Evolutionary conservation across 2,888 invertebrate species (phyloP), one percentile per base, ranked within the genome.

Genomic region (Mythimna pallens): DNA sequence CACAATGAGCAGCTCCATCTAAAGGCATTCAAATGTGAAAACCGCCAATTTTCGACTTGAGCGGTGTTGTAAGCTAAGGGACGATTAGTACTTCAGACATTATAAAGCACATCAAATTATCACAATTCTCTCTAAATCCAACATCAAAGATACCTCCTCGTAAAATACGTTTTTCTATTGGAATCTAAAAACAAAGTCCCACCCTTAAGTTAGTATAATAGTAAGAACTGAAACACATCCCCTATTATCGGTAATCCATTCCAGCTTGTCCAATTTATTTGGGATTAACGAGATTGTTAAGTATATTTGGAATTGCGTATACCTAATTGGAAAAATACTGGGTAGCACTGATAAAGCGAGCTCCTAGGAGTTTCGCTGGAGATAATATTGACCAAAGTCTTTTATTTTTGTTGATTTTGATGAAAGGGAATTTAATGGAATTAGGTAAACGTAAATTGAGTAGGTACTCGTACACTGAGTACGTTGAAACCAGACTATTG

Each of bases 251-350:
- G 61, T 80, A 80, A 86, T 80, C 84, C 76, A 70, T 82, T 80
- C 80, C 64, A 76, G 80, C 75, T 70, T 64, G 73, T 71, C 84
- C 86, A 85, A 86, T 86, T 86, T 83, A 80, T 79, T 82, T 65
- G 36, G 80, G 82, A 83, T 86, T 86, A 85, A 65, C 63, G 69
- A 76, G 76, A 73, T 76, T 76, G 76, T 79, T 74, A 79, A 73
- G 75, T 77, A 77, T 68, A 72, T 62, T 73, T 76, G 77, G 76
- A 68, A 78, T 76, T 73, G 69, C 59, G 58, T 69, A 62, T 64
- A 64, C 50, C 40, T 86, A 76, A 82, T 80, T 84, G 75, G 69
- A 76, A 79, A 80, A 70, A 83, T 72, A 68, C 73, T 80, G 64
- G 47, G 34, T 54, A 30, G 12, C 52, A 57, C 62, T 73, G 76